Base-by-base conservation (phyloP, 2,888 invertebrate species). In the Meta bourneti region DNA sequence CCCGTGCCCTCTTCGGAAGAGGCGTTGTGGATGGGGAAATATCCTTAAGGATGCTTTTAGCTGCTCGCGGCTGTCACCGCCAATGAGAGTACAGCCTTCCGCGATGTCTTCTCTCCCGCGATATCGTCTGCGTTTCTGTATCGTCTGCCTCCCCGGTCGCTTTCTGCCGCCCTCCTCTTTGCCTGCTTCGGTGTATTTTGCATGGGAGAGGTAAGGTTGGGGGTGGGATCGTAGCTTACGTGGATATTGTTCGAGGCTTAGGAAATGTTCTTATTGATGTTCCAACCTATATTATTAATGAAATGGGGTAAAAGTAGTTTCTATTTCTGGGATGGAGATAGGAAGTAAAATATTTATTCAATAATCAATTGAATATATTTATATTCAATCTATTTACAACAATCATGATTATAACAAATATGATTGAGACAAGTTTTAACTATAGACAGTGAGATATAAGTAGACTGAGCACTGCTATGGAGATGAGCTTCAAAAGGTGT, bases 41-140 rank as follows among this genome's bases (percentile, higher is more conserved):
- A 87, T 77, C 91, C 87, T 87, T 83, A 92, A 83, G 84, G 89
- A 92, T 89, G 91, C 91, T 92, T 92, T 92, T 92, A 92, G 91
- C 61, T 84, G 79, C 91, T 79, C 74, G 61, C 54, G 75, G 51
- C 89, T 92, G 91, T 92, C 91, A 92, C 70, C 72, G 34, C 81
- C 91, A 92, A 92, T 92, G 91, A 91, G 83, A 72, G 72, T 19
- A 48, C 74, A 61, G 74, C 75, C 19, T 82, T 70, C 77, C 75
- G 19, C 20, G 34, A 70, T 89, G 88, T 77, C 75, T 52, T 74
- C 81, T 82, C 69, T 70, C 52, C 6, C 19, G 52, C 34, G 82
- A 82, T 91, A 91, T 91, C 91, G 87, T 90, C 90, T 85, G 79
- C 80, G 84, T 72, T 90, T 74, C 77, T 70, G 48, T 69, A 78